These are phyloP conservation scores for Embiotoca jacksoni DNA, from an alignment of 2,113 vertebrate species.

Conservation along the genomic window DNA sequence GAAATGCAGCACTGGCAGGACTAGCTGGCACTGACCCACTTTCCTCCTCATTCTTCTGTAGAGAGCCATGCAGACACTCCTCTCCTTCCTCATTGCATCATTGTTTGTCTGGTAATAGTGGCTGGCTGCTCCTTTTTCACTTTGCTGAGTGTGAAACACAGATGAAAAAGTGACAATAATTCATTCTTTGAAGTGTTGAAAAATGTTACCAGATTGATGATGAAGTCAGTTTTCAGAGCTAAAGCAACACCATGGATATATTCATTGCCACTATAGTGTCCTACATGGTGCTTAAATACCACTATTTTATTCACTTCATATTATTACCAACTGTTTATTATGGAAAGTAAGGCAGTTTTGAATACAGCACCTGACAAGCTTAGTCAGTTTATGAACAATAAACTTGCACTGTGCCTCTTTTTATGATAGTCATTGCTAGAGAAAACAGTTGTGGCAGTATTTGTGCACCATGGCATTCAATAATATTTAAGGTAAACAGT, in stretches of 20 bases:
- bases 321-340: background rate
- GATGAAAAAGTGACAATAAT: conserved; percentile 8
- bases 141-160: conserved; percentile 15
- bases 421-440: conserved; percentile 1
- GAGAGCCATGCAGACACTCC: conserved; percentile 19
- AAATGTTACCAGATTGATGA: conserved; percentile 34
- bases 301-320: background rate
- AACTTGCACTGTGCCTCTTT: background rate
- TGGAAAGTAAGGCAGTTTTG: background rate
- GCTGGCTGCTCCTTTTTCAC: conserved; percentile 28
- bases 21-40: conserved; percentile 47
- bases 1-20: conserved; percentile 6
- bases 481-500: background rate
- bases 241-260: background rate
- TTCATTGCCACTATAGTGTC: too few relatives aligned
- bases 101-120: conserved; percentile 15
- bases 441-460: background rate
- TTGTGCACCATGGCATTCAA: background rate
- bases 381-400: background rate
- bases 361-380: background rate
- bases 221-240: conserved; percentile 16
- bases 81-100: conserved; percentile 24
- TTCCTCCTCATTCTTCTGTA: conserved; percentile 28
- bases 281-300: background rate
- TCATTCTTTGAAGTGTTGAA: background rate